Percentiles rank a stretch among this genome's conserved stretches.
Evolutionary conservation across 2,113 vertebrate genomes (phyloP).

Genomic region (Narcine bancroftii): DNA sequence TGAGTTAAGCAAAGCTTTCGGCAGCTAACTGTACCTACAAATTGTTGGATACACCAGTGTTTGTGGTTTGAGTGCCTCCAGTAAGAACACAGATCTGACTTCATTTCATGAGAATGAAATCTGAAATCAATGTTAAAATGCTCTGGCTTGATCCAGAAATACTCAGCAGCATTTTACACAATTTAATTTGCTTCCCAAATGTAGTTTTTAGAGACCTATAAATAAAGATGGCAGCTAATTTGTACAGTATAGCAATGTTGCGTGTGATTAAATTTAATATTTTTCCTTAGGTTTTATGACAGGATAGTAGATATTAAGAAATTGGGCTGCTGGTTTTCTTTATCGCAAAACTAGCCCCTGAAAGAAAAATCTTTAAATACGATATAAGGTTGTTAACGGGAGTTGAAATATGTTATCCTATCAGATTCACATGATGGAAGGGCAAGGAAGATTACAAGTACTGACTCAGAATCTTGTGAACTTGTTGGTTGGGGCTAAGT

Average conservation of each 20-base stretch:
- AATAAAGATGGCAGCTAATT: slow-evolving; percentile 37
- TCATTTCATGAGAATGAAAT: neutral
- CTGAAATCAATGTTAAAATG: slow-evolving; percentile 31
- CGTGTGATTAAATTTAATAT: slow-evolving; percentile 34
- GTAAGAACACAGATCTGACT: neutral
- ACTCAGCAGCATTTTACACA: slow-evolving; percentile 23
- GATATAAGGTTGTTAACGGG: neutral
- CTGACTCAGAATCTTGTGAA: neutral
- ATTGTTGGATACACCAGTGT: neutral
- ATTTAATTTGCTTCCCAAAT: slow-evolving; percentile 10
- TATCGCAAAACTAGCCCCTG: slow-evolving; percentile 22
- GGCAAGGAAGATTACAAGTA: neutral
- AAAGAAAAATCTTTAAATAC: slow-evolving; percentile 28
- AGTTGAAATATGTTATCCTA: neutral
- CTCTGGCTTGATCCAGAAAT: neutral
- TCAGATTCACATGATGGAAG: slow-evolving; percentile 2
- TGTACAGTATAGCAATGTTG: slow-evolving; percentile 23
- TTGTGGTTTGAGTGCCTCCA: slow-evolving; percentile 23
- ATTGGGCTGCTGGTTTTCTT: slow-evolving; percentile 8
- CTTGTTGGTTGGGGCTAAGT: neutral
- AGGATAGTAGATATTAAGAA: neutral
- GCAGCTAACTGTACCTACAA: neutral
- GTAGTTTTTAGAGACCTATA: slow-evolving; percentile 33
- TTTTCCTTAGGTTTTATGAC: slow-evolving; percentile 21
- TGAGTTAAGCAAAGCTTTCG: neutral